Conservation (phyloP, 2,797 vertebrate genomes). For the Hypotaenidia okinawae region DNA sequence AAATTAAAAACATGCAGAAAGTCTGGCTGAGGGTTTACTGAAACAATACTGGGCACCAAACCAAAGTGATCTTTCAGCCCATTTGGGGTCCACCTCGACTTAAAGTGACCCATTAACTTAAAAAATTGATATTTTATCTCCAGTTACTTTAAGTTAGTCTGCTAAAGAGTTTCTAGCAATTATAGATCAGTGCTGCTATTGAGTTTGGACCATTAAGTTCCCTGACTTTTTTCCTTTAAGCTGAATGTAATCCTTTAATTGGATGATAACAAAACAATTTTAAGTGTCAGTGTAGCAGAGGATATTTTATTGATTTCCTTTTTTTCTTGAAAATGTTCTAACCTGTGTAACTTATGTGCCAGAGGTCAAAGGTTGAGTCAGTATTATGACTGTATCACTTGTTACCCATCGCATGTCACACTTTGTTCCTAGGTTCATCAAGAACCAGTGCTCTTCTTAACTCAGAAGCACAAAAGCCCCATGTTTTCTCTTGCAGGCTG, state of each 20-base stretch:
- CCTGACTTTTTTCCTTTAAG: background rate
- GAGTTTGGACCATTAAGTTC: background rate
- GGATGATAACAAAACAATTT: background rate
- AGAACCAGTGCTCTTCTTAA: background rate
- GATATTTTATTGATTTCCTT: background rate
- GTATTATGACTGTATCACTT: background rate
- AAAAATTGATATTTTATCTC: background rate
- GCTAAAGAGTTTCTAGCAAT: background rate
- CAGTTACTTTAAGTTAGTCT: background rate
- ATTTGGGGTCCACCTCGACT: background rate
- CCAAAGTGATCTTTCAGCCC: background rate
- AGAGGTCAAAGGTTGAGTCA: background rate
- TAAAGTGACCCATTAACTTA: background rate
- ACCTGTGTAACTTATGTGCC: background rate
- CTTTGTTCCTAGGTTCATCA: background rate
- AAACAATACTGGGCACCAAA: background rate
- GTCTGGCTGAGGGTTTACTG: background rate
- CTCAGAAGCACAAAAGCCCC: background rate
- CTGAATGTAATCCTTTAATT: background rate
- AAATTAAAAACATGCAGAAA: background rate
- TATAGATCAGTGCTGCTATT: background rate
- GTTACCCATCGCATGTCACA: background rate
- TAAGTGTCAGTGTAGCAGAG: fast-evolving
- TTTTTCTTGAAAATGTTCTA: background rate
- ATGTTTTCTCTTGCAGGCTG: conserved; percentile 81